Conservation (phyloP, 2,797 vertebrate species). For the Pangasius sanitwongsei region DNA sequence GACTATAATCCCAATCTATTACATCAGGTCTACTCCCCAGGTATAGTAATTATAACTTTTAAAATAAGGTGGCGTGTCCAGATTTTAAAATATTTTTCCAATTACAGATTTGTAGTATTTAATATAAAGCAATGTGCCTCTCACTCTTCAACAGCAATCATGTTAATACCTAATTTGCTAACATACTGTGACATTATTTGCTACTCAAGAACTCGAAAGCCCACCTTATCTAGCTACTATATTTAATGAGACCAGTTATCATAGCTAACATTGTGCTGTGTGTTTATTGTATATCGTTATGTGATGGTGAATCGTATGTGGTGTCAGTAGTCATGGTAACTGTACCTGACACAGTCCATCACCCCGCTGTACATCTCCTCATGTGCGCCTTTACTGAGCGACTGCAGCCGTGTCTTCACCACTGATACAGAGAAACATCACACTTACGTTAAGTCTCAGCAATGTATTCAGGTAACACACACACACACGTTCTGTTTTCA, state of each 20-base stretch:
- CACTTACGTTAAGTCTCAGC: neutral
- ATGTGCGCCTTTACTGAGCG: constrained; percentile 79
- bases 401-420: constrained; percentile 84
- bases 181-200: neutral
- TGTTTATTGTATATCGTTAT: neutral
- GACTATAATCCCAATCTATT: neutral
- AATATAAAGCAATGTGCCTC: neutral
- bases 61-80: neutral
- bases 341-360: constrained; percentile 81
- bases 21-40: neutral
- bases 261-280: neutral
- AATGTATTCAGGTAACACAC: neutral
- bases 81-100: neutral
- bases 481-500: neutral
- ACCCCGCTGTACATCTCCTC: constrained; percentile 84
- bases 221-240: neutral
- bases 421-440: constrained; percentile 66
- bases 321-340: constrained; percentile 1
- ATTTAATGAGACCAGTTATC: neutral
- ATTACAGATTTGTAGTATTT: neutral
- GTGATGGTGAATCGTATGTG: neutral
- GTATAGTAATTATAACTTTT: neutral
- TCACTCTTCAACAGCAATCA: neutral
- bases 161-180: neutral
- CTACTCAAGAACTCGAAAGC: neutral